Base-by-base conservation (phyloP, 2,888 invertebrate genomes). In the Cephonodes hylas region DNA sequence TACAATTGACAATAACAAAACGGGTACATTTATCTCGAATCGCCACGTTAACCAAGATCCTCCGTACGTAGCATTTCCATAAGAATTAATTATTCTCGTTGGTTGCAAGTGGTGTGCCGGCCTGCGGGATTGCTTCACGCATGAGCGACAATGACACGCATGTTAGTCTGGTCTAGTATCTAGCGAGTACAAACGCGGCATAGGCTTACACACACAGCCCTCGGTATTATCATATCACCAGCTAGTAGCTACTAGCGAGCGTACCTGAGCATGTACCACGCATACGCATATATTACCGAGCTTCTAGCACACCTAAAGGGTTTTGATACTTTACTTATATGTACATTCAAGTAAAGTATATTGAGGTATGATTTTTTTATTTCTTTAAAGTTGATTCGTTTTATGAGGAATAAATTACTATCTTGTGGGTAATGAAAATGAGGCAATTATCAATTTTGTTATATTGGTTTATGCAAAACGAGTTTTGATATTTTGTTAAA, bases 211-310 rank as follows among this genome's bases (percentile, higher is more conserved):
- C 69, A 71, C 67, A 68, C 68, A 74, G 20, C 44, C 25, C 45
- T 57, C 60, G 60, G 78, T 83, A 88, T 85, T 88, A 86, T 88
- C 86, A 88, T 86, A 85, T 87, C 85, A 84, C 74, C 71, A 71
- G 61, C 58, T 59, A 63, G 65, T 58, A 61, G 60, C 56, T n/a
- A n/a, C n/a, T n/a, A n/a, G 61, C 72, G 69, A 68, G 63, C 42
- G 72, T 84, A 85, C 83, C 81, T 79, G 81, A 77, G 84, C 84
- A 81, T 81, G 83, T 77, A 80, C 77, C 82, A 86, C 88, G 86
- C 87, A 87, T 84, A 86, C 81, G 84, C 85, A 84, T 84, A 82
- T 74, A 79, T 83, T 82, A 80, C 79, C 81, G 75, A 78, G 73
- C 44, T 44, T 80, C 71, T 66, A 85, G 75, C 65, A 62, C 76